Conservation (phyloP, 1,140 invertebrate genomes). For the Drosophila bocki region DNA sequence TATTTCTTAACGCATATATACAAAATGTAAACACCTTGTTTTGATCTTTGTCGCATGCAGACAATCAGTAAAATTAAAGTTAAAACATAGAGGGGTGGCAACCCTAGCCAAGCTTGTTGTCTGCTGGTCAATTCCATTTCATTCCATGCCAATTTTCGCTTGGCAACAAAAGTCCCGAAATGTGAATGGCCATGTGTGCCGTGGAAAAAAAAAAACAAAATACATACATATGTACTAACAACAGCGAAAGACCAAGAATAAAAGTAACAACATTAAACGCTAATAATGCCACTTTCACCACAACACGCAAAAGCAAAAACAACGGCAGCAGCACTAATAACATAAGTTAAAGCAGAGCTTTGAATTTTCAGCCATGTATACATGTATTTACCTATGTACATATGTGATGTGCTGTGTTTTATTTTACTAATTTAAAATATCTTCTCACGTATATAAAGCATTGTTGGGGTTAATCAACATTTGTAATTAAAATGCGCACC, state of each 20-base stretch:
- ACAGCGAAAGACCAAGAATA: slow-evolving; percentile 15
- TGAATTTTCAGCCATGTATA: neutral
- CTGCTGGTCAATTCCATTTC: slow-evolving; percentile 42
- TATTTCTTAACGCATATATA: neutral
- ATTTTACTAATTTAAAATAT: slow-evolving; percentile 42
- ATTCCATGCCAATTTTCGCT: slow-evolving; percentile 17
- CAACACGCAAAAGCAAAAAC: slow-evolving; percentile 19
- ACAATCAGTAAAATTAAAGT: neutral
- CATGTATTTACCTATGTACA: too few species aligned
- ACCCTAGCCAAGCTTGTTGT: slow-evolving; percentile 11
- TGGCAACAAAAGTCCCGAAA: slow-evolving; percentile 43
- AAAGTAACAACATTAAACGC: slow-evolving; percentile 12
- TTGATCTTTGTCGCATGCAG: too few species aligned
- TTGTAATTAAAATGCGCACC: slow-evolving; percentile 42
- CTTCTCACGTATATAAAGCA: slow-evolving; percentile 7
- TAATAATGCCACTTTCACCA: slow-evolving; percentile 46
- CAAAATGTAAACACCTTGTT: too few species aligned
- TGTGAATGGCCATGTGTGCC: slow-evolving; percentile 21
- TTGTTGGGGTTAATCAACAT: slow-evolving; percentile 44
- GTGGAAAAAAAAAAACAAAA: slow-evolving; percentile 6
- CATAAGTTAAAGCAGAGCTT: slow-evolving; percentile 5
- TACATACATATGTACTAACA: neutral
- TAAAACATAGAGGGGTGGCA: slow-evolving; percentile 23
- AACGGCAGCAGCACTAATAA: slow-evolving; percentile 3
- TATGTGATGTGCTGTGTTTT: neutral